A percentile compares a stretch with the other conserved stretches of the same genome.
phyloP scores from a whole-genome alignment of 37 sponge, comb jelly and placozoan genomes.

The Chondrosia reniformis region DNA sequence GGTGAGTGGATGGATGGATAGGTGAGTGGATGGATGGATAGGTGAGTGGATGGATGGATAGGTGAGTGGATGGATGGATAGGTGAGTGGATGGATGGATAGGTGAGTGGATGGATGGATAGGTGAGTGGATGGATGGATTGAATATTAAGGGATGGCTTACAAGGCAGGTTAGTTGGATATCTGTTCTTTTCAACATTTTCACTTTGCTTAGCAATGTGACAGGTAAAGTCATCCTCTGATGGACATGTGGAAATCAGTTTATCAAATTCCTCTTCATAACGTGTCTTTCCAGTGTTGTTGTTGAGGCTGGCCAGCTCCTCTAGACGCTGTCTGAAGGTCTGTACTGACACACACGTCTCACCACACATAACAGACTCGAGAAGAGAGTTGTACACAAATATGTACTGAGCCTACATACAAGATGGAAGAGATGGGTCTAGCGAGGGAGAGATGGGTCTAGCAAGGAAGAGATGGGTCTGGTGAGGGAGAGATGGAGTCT shows the following conservation, averaged over 20 bases:
- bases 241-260: slow-evolving; percentile 28
- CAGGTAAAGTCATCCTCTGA: slow-evolving; percentile 59
- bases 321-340: slow-evolving; percentile 3
- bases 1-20: slow-evolving; percentile 46
- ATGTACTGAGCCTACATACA: slow-evolving; percentile 61
- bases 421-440: neutral
- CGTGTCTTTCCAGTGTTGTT: slow-evolving; percentile 20
- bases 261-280: slow-evolving; percentile 61
- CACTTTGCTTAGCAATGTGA: slow-evolving; percentile 52
- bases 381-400: slow-evolving; percentile 75
- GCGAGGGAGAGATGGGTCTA: slow-evolving; percentile 18
- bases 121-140: neutral
- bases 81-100: neutral
- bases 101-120: neutral
- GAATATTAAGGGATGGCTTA: slow-evolving; percentile 1
- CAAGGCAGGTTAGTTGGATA: slow-evolving; percentile 47
- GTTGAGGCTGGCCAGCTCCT: slow-evolving; percentile 15
- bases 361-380: slow-evolving; percentile 84
- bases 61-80: too few species aligned
- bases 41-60: neutral
- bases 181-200: slow-evolving; percentile 71
- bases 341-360: slow-evolving; percentile 58
- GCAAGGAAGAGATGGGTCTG: too few species aligned
- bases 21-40: neutral
- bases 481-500: too few species aligned